These are phyloP conservation scores for Dasypogon diadema DNA, from an alignment of 2,888 invertebrate species.

Conservation along the genomic window DNA sequence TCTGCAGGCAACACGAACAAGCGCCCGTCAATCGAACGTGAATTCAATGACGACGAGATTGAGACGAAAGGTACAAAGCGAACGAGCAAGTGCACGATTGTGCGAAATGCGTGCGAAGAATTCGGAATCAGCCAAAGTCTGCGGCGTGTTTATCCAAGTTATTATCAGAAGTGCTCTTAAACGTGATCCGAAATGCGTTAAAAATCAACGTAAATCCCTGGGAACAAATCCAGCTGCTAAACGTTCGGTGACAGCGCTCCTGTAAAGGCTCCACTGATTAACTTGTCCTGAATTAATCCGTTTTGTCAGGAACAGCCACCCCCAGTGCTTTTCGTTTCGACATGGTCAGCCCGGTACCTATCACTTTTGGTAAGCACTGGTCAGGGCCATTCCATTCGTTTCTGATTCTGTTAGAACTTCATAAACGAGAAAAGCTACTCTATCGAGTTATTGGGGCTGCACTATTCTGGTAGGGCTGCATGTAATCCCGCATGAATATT, in stretches of 20 bases:
- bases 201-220: not conserved
- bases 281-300: constrained; percentile 9
- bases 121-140: constrained; percentile 8
- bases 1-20: no score
- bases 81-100: not conserved
- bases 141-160: constrained; percentile 8
- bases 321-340: not conserved
- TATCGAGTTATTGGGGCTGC: not conserved
- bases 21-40: no score
- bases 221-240: not conserved
- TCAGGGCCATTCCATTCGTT: not conserved
- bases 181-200: constrained; percentile 20
- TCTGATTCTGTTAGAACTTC: not conserved
- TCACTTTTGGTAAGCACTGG: not conserved
- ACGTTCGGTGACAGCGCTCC: not conserved
- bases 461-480: not conserved
- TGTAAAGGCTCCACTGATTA: constrained; percentile 7
- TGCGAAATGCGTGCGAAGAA: constrained; percentile 1
- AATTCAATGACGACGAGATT: no score
- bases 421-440: constrained; percentile 4
- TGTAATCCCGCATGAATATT: constrained; percentile 23
- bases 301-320: not conserved
- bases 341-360: constrained; percentile 1
- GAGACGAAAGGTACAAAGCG: no score
- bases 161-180: constrained; percentile 5